Evolutionary conservation across 2,888 invertebrate genomes (phyloP).

Genomic region (Ochropleura leucogaster): DNA sequence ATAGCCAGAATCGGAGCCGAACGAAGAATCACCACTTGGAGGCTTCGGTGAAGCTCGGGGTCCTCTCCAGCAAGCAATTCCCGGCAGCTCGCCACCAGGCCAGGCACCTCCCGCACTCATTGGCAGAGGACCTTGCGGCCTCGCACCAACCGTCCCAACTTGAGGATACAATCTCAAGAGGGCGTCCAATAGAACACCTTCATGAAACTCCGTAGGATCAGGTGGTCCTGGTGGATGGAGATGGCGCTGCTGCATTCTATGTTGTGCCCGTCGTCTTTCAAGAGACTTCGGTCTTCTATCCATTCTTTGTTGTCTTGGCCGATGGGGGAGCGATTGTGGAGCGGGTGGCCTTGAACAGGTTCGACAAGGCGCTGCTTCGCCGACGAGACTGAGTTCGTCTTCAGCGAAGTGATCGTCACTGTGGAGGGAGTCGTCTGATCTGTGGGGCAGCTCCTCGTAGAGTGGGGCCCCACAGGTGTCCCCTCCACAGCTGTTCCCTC

Average conservation of each 20-base stretch:
- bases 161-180: constrained; percentile 93
- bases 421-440: constrained; percentile 91
- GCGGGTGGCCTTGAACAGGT: constrained; percentile 88
- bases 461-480: constrained; percentile 92
- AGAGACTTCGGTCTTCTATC: constrained; percentile 90
- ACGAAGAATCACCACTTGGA: constrained; percentile 94
- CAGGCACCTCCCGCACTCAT: constrained; percentile 92
- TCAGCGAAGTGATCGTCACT: constrained; percentile 97
- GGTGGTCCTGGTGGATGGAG: constrained; percentile 93
- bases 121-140: constrained; percentile 84
- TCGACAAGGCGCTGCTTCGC: constrained; percentile 87
- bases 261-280: constrained; percentile 88
- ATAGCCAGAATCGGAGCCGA: constrained; percentile 96
- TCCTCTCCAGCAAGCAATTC: constrained; percentile 91
- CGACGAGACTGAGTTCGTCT: constrained; percentile 93
- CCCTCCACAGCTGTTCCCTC: constrained; percentile 87
- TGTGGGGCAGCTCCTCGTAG: constrained; percentile 94
- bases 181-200: constrained; percentile 94
- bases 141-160: constrained; percentile 92
- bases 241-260: constrained; percentile 87
- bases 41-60: constrained; percentile 90
- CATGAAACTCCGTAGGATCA: constrained; percentile 95
- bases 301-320: constrained; percentile 91
- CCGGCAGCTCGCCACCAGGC: constrained; percentile 92
- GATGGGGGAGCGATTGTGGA: constrained; percentile 89